phyloP scores from a whole-genome alignment of 2,888 invertebrate genomes.

The Phengaris alcon region DNA sequence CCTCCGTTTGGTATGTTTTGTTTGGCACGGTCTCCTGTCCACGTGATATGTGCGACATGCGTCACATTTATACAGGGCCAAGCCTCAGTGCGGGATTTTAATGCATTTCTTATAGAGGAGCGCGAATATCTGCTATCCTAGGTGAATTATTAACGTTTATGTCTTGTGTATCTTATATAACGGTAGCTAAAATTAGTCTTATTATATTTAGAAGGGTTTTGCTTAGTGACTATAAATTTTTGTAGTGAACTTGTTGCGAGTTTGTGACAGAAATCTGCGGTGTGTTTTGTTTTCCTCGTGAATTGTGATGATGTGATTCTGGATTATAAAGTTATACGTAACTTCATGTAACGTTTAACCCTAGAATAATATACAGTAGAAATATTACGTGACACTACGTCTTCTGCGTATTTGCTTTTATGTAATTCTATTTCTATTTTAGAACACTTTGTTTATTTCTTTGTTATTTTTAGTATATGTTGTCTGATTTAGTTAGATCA shows the following conservation, averaged over 20 bases:
- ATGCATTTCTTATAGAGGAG: slow-evolving; percentile 17
- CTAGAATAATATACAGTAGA: no score
- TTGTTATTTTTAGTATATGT: not conserved
- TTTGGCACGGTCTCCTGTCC: slow-evolving; percentile 53
- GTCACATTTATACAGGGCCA: slow-evolving; percentile 44
- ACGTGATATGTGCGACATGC: slow-evolving; percentile 48
- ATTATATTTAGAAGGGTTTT: not conserved
- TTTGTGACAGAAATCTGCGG: not conserved
- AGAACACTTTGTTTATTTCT: not conserved
- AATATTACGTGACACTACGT: no score
- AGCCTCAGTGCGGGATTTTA: slow-evolving; percentile 41
- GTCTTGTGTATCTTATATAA: not conserved
- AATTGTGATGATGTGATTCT: no score
- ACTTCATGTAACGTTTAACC: no score
- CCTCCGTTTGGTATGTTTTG: slow-evolving; percentile 42
- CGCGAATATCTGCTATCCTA: not conserved
- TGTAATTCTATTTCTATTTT: not conserved
- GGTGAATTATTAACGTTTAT: not conserved
- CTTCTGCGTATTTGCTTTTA: not conserved
- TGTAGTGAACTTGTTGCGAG: not conserved
- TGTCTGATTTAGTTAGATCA: not conserved
- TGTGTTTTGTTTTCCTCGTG: not conserved
- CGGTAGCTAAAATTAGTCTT: not conserved
- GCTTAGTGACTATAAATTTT: not conserved
- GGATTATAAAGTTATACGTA: not conserved